Base-by-base conservation (phyloP, 2,797 vertebrate genomes). In the Gallinago stenura region DNA sequence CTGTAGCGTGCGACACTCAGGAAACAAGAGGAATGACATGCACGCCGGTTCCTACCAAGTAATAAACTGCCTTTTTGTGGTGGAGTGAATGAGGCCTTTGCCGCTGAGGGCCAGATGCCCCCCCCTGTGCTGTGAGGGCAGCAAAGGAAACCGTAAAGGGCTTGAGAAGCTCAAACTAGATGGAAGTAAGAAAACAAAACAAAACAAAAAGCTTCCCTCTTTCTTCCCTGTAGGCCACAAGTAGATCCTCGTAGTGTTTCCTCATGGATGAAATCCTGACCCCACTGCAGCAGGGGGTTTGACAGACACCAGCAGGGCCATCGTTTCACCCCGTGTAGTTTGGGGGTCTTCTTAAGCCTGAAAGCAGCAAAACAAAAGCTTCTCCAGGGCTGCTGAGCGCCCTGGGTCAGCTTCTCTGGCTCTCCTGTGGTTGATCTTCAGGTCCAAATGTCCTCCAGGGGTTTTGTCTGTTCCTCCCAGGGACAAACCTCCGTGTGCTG, bases 31-130 rank as follows among this genome's bases (percentile, higher is more conserved):
- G 65, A 90, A 64, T 85, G 83, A 81, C 83, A 84, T 93, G 83
- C 46, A 64, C 77, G 43, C 72, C 79, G 54, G 64, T 92, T 94
- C 64, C 75, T 90, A 90, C 33, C 46, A 82, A 86, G 80, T 62
- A 93, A 95, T 96, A 83, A 94, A 56, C 83, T 95, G 89, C 54
- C 89, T 89, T 94, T 94, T 95, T 96, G 94, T 95, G 71, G 39
- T 56, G 53, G 60, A 84, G 73, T 93, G 79, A 96, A 96, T 90
- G 68, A 90, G 25, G 62, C n/a, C 31, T 90, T 90, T 86, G 58
- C 94, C 1, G 4, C 70, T 68, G 83, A 73, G 70, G 62, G 77
- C 83, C 96, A 87, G 83, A 96, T 96, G 91, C 58, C 66, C 53
- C 53, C 53, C 15, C 39, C 39, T 95, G 83, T 0, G 0, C 87